Conservation (phyloP, 2,888 invertebrate species). For the Trachelus iudaicus region DNA sequence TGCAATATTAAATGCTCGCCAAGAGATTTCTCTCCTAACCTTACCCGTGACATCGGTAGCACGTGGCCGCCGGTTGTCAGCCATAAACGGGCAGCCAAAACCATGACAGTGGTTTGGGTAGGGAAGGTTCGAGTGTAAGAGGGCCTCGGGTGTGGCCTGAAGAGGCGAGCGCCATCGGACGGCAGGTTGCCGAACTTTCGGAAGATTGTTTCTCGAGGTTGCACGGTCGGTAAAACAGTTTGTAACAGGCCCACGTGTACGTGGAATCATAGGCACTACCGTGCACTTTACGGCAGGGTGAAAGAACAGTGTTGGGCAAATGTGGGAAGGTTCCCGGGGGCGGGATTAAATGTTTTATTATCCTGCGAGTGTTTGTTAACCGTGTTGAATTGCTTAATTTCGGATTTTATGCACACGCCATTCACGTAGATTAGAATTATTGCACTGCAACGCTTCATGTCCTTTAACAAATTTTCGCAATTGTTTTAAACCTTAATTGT, state of each 20-base stretch:
- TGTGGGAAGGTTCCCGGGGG: conserved; percentile 24
- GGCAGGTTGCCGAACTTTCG: conserved; percentile 11
- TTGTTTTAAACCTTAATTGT: not conserved
- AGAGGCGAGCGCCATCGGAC: conserved; percentile 53
- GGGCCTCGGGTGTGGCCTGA: conserved; percentile 57
- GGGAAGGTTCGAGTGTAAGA: conserved; percentile 28
- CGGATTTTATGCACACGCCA: conserved; percentile 42
- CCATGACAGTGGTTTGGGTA: not conserved
- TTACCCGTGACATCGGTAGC: conserved; percentile 42
- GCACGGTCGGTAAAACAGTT: conserved; percentile 9
- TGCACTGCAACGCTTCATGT: conserved; percentile 32
- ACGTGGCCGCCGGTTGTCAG: conserved; percentile 47
- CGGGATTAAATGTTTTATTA: conserved; percentile 42
- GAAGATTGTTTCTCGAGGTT: not conserved
- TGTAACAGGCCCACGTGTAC: not conserved
- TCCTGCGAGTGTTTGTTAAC: conserved; percentile 44
- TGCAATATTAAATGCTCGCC: not conserved
- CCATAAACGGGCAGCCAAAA: conserved; percentile 28
- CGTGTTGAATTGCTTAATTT: conserved; percentile 54
- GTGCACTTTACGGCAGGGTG: not conserved
- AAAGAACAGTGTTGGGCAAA: not conserved
- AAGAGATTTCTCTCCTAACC: conserved; percentile 30
- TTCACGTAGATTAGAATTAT: conserved; percentile 38
- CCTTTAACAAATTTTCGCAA: not conserved
- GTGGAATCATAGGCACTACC: not conserved